Conservation (phyloP, 2,113 vertebrate genomes). For the Carassius auratus region DNA sequence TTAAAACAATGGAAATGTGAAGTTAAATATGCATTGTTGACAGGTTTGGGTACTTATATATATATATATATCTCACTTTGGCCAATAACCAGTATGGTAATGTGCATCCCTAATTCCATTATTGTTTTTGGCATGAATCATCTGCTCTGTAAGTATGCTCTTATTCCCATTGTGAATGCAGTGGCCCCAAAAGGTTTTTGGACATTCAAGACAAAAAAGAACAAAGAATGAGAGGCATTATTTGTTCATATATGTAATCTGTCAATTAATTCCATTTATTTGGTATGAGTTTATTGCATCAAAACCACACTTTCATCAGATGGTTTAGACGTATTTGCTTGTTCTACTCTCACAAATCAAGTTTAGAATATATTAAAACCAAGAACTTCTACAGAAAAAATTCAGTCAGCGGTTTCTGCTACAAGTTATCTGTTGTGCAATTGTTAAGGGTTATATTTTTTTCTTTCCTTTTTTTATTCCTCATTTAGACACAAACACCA, state of each 20-base stretch:
- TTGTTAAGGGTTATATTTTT: neutral
- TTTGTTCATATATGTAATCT: neutral
- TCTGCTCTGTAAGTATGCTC: neutral
- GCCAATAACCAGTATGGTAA: neutral
- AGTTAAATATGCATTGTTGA: neutral
- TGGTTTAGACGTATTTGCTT: neutral
- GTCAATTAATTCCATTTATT: neutral
- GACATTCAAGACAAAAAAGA: neutral
- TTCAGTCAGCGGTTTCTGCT: neutral
- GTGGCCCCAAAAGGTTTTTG: neutral
- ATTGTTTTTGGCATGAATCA: neutral
- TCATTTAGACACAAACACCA: conserved; percentile 52
- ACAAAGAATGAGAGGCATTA: neutral
- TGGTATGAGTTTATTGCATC: neutral
- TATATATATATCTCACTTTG: neutral
- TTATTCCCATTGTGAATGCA: neutral
- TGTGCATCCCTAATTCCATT: neutral
- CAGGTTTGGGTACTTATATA: neutral
- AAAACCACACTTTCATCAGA: neutral
- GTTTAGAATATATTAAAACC: neutral
- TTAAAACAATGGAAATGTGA: neutral
- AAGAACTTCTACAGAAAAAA: neutral
- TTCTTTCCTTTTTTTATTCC: conserved; percentile 22
- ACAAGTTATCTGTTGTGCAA: neutral
- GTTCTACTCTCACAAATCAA: neutral